Evolutionary conservation across 1,140 invertebrate genomes (phyloP).

Genomic region (Aphidius ervi): DNA sequence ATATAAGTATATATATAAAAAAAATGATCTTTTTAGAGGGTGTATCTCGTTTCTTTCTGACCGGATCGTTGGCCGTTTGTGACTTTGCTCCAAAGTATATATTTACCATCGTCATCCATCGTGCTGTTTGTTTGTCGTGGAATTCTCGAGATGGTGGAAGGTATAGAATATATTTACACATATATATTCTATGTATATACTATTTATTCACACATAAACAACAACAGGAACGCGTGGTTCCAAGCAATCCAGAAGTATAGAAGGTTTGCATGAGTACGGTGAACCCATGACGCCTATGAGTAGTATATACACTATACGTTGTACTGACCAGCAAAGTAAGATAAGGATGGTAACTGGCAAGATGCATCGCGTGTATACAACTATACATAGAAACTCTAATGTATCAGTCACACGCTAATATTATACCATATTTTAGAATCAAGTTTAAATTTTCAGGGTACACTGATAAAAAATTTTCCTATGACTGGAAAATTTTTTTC

Average conservation of each 20-base stretch:
- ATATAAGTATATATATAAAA: no score
- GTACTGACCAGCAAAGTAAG: slow-evolving; percentile 2
- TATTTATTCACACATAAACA: no score
- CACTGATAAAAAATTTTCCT: no score
- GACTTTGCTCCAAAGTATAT: slow-evolving; percentile 2
- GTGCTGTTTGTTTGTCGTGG: not conserved
- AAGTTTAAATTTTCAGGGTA: no score
- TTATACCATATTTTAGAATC: not conserved
- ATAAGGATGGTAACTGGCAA: slow-evolving; percentile 1
- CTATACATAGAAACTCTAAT: slow-evolving; percentile 1
- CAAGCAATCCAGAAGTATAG: no score
- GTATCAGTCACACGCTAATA: slow-evolving; percentile 9
- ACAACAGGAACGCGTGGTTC: no score
- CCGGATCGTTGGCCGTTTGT: slow-evolving; percentile 10
- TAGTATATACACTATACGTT: not conserved
- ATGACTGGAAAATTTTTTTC: no score
- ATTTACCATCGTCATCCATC: slow-evolving; percentile 8
- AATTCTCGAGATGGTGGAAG: slow-evolving; percentile 1
- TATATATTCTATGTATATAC: no score
- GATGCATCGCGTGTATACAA: slow-evolving; percentile 7
- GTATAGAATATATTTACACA: not conserved
- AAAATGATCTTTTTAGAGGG: not conserved
- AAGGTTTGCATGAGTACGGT: not conserved
- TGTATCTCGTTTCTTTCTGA: slow-evolving; percentile 12
- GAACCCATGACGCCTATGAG: not conserved